These are phyloP conservation scores for Pteruthius melanotis DNA, from an alignment of 2,113 vertebrate genomes.

Conservation along the genomic window DNA sequence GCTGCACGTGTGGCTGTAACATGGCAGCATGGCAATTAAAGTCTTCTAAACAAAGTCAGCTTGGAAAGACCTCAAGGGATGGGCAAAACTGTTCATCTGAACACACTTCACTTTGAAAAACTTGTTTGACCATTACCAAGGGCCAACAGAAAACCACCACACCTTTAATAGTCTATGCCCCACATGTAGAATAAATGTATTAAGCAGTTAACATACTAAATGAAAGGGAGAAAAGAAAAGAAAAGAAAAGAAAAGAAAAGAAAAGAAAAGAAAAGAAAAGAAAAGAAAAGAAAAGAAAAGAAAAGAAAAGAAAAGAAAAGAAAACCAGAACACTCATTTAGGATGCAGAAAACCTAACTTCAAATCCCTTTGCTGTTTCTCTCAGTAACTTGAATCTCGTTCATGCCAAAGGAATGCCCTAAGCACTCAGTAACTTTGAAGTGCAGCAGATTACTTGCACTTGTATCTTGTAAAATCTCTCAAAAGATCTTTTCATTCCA, in stretches of 20 bases:
- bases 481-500: slow-evolving; percentile 10
- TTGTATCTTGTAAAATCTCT: neutral
- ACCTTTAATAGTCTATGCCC: neutral
- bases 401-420: neutral
- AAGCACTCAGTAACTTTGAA: neutral
- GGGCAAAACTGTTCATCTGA: neutral
- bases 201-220: neutral
- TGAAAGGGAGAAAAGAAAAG: neutral
- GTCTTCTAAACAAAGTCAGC: neutral
- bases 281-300: too few species aligned
- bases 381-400: neutral
- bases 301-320: too few species aligned
- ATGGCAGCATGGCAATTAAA: neutral
- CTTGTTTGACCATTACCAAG: neutral
- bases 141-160: neutral
- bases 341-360: neutral
- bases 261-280: neutral
- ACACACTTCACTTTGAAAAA: neutral
- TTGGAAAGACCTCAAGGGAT: neutral
- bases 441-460: neutral
- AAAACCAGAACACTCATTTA: neutral
- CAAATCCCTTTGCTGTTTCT: neutral
- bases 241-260: too few species aligned
- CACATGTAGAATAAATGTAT: neutral
- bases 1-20: neutral